Evolutionary conservation across 1,140 invertebrate species (phyloP).

Genomic region (Conus betulinus): DNA sequence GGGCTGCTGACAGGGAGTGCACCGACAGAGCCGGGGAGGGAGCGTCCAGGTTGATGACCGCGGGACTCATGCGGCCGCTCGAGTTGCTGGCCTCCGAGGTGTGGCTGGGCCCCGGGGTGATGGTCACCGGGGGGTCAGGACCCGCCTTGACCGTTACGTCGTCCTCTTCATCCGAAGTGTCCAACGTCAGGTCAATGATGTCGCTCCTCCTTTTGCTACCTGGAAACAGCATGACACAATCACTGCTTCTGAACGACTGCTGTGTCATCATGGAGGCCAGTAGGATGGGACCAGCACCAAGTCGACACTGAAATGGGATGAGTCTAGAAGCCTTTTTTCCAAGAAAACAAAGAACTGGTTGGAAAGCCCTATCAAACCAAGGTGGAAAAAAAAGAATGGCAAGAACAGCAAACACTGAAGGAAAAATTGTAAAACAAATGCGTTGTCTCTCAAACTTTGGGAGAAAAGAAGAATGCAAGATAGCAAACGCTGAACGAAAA

Average conservation of each 20-base stretch:
- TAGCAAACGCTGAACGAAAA: no score
- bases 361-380: no score
- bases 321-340: no score
- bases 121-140: constrained; percentile 39
- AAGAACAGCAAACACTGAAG: no score
- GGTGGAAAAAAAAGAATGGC: no score
- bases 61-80: constrained; percentile 60
- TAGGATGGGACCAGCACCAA: no score
- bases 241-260: background rate
- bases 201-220: constrained; percentile 65
- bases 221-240: constrained; percentile 39
- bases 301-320: no score
- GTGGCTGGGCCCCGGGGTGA: constrained; percentile 31
- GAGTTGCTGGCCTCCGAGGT: constrained; percentile 39
- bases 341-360: no score
- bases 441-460: no score
- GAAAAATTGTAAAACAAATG: no score
- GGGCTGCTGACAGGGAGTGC: constrained; percentile 45
- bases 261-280: no score
- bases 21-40: constrained; percentile 60
- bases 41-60: constrained; percentile 68
- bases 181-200: constrained; percentile 69
- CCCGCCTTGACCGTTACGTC: constrained; percentile 21
- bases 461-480: no score
- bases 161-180: constrained; percentile 70